Evolutionary conservation across 2,113 vertebrate genomes (phyloP).

Genomic region (Clarias magur): DNA sequence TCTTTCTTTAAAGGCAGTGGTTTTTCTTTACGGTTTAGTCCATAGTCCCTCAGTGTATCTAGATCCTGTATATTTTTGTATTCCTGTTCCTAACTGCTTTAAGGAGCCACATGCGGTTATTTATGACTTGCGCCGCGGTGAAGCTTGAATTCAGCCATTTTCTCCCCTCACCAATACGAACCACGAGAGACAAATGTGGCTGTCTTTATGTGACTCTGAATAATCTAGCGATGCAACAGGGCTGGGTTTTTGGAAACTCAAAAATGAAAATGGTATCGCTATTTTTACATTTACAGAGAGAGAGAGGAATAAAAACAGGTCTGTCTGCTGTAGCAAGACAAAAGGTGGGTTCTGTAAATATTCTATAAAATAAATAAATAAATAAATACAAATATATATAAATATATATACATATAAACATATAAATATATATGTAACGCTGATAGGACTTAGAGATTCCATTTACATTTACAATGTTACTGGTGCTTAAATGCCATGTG

Average conservation of each 20-base stretch:
- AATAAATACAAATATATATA: background rate
- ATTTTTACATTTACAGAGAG: conserved; percentile 18
- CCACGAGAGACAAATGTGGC: conserved; percentile 41
- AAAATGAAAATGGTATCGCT: conserved; percentile 22
- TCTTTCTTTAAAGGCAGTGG: background rate
- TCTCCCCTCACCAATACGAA: conserved; percentile 52
- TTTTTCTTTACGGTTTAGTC: background rate
- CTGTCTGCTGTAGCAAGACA: conserved; percentile 36
- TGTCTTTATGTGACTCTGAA: conserved; percentile 52
- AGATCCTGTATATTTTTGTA: conserved; percentile 72
- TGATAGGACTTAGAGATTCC: conserved; percentile 13
- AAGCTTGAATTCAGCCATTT: conserved; percentile 48
- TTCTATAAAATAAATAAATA: conserved; percentile 2
- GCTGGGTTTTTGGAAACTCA: background rate
- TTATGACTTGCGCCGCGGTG: conserved; percentile 57
- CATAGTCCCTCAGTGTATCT: conserved; percentile 47
- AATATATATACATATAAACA: conserved; percentile 21
- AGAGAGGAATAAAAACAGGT: background rate
- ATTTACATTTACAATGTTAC: conserved; percentile 9
- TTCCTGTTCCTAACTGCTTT: conserved; percentile 48
- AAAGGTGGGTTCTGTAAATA: conserved; percentile 28
- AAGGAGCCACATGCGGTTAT: conserved; percentile 60
- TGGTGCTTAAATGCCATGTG: conserved; percentile 29
- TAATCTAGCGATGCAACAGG: conserved; percentile 43
- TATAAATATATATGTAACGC: too few species aligned